phyloP scores from a whole-genome alignment of 2,113 vertebrate genomes.

The Siniperca knerii region DNA sequence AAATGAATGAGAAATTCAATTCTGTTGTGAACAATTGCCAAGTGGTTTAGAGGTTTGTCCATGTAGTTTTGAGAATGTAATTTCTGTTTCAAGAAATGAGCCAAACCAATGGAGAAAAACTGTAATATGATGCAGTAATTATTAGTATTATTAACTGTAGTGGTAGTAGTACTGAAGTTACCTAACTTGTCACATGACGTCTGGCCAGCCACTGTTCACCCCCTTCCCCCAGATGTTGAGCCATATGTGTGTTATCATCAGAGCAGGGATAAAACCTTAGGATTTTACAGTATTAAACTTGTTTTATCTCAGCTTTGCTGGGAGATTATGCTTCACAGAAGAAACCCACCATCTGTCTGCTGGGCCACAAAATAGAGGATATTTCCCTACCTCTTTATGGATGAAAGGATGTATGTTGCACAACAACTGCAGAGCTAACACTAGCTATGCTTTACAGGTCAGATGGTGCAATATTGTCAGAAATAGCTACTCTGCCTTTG shows the following conservation, averaged over 20 bases:
- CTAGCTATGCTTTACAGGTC: slow-evolving; percentile 44
- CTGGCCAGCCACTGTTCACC: slow-evolving; percentile 27
- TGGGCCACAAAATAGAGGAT: slow-evolving; percentile 68
- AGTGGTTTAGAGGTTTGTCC: too few relatives aligned
- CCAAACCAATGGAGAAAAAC: too few relatives aligned
- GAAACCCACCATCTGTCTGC: slow-evolving; percentile 89
- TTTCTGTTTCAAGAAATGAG: too few relatives aligned
- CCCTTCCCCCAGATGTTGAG: slow-evolving; percentile 84
- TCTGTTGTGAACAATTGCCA: too few relatives aligned
- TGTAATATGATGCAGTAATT: too few relatives aligned
- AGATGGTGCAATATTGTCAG: slow-evolving; percentile 36
- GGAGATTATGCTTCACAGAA: slow-evolving; percentile 88
- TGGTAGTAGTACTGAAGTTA: background rate
- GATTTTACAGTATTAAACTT: slow-evolving; percentile 87
- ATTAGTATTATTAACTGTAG: background rate
- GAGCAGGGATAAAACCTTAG: slow-evolving; percentile 85
- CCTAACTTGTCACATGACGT: slow-evolving; percentile 38
- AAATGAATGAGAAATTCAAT: too few relatives aligned
- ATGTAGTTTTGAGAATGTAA: too few relatives aligned
- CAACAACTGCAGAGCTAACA: slow-evolving; percentile 48
- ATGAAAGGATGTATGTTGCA: slow-evolving; percentile 42
- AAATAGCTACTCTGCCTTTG: slow-evolving; percentile 41
- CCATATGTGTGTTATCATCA: slow-evolving; percentile 85
- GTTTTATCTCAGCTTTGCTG: slow-evolving; percentile 91
- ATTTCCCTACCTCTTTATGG: slow-evolving; percentile 65